Evolutionary conservation across 2,797 vertebrate species (phyloP).

Genomic region (Psittacula echo): DNA sequence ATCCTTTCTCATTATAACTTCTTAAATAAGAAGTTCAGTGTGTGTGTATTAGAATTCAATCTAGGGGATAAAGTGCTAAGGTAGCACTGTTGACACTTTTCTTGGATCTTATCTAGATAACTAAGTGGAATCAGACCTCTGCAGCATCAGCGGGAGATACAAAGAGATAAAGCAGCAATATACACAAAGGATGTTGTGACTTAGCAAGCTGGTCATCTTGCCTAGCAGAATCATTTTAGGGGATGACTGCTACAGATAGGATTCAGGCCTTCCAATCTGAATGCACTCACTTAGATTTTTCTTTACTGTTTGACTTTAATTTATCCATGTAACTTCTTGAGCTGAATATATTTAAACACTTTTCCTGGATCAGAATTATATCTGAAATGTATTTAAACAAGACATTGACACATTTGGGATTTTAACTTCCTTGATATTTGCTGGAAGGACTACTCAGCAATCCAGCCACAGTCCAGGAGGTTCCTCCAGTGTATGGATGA

Average conservation of each 20-base stretch:
- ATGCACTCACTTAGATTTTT: neutral
- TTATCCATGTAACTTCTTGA: neutral
- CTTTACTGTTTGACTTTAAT: neutral
- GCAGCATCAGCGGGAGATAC: neutral
- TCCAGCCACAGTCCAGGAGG: too few relatives aligned
- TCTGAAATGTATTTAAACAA: neutral
- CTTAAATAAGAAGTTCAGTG: neutral
- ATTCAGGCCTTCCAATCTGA: neutral
- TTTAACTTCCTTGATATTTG: too few relatives aligned
- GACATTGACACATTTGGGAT: neutral
- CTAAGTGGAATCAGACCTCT: neutral
- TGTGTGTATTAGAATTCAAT: neutral
- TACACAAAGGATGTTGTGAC: neutral
- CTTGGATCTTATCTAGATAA: neutral
- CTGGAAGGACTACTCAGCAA: too few relatives aligned
- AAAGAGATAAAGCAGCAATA: neutral
- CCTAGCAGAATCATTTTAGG: neutral
- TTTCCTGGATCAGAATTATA: neutral
- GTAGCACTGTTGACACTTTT: neutral
- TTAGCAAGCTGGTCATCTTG: neutral
- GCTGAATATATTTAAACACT: neutral
- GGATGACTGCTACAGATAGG: neutral
- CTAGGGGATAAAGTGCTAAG: neutral
- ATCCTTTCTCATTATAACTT: neutral
- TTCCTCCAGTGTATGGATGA: too few relatives aligned